Evolutionary conservation across 2,888 invertebrate genomes (phyloP), one percentile per base, ranked within the genome.

Genomic region (Polyommatus icarus): DNA sequence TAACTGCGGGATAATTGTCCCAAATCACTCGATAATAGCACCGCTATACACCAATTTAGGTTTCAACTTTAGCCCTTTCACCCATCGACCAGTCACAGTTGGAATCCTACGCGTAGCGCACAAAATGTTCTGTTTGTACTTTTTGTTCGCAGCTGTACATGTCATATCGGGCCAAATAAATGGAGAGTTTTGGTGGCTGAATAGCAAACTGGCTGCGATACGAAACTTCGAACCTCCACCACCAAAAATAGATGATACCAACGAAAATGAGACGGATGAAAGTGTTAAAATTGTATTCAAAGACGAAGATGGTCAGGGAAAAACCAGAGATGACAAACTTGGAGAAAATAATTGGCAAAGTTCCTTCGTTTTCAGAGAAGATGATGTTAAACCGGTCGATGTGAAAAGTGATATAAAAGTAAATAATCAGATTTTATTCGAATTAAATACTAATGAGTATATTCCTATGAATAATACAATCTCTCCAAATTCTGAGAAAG

Each of bases 121-220:
- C 77, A 87, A 81, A 80, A 91, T 91, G 91, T 79, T 85, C 57
- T 82, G 82, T 79, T 61, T 84, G 75, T 77, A 88, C 20, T 80
- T 89, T 71, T 83, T 80, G 12, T 77, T 89, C 77, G 78, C 87
- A 77, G 71, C 86, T 32, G 79, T 85, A 5, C 87, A 86, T 83
- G 80, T 84, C 36, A 85, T 84, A 67, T 79, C 82, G 8, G 83
- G 88, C 61, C 93, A 94, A 85, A 78, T 91, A 32, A 88, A 90
- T 77, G 93, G 93, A 57, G 89, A 90, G 81, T 93, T 93, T 83
- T 91, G 92, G 93, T 92, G 93, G 93, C 80, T 92, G 20, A 88
- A 91, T 78, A 84, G 89, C 54, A 88, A 91, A 80, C 80, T 92
- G 40, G 83, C 87, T 18, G 84, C 85, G 71, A 80, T 88, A 10